Evolutionary conservation across 2,888 invertebrate genomes (phyloP).

Genomic region (Parnassius glacialis): DNA sequence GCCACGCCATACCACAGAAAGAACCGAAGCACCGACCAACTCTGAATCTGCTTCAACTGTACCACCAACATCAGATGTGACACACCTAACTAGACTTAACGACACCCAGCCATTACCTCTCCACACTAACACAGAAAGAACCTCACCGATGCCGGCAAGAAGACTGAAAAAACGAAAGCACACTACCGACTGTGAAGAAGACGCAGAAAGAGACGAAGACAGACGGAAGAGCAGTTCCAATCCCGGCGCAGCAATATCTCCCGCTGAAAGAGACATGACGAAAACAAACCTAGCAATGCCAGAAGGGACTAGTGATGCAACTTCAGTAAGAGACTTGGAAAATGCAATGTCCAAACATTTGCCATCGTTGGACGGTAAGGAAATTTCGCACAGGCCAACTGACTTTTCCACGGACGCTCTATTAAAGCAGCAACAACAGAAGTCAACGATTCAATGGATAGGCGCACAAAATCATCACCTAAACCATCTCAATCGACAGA

Average conservation of each 20-base stretch:
- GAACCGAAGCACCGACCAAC: conserved; percentile 66
- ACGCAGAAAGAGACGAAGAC: conserved; percentile 66
- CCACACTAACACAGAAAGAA: conserved; percentile 69
- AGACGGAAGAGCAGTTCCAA: conserved; percentile 71
- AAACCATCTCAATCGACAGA: conserved; percentile 83
- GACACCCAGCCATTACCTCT: conserved; percentile 67
- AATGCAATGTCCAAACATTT: conserved; percentile 98
- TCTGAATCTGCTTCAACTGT: conserved; percentile 66
- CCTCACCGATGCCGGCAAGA: conserved; percentile 83
- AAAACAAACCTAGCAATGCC: conserved; percentile 66
- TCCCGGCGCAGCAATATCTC: conserved; percentile 64
- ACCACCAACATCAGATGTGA: conserved; percentile 69
- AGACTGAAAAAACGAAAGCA: conserved; percentile 78
- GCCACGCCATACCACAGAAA: conserved; percentile 61
- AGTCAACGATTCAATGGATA: conserved; percentile 95
- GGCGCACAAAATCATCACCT: conserved; percentile 87
- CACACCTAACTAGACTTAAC: conserved; percentile 69
- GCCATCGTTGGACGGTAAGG: conserved; percentile 80
- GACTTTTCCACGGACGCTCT: conserved; percentile 94
- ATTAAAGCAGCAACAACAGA: conserved; percentile 89
- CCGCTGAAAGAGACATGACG: conserved; percentile 67
- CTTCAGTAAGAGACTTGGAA: conserved; percentile 94
- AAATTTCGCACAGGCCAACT: conserved; percentile 86
- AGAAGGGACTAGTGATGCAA: conserved; percentile 68
- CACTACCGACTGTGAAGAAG: conserved; percentile 69